phyloP scores from a whole-genome alignment of 2,113 vertebrate genomes.

The Hiodon tergisus region DNA sequence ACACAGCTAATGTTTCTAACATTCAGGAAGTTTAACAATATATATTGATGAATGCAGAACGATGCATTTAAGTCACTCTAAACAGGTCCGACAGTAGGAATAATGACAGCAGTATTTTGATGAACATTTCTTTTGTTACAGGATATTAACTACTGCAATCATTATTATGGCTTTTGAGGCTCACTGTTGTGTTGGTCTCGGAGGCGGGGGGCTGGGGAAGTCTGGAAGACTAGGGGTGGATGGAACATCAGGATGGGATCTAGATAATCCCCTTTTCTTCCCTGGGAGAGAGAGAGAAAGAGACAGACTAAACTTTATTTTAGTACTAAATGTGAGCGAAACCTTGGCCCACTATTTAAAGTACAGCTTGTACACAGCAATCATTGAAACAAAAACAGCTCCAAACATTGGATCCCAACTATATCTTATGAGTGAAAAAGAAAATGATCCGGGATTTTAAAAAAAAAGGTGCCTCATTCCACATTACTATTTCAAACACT shows the following conservation, averaged over 20 bases:
- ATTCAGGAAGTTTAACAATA: background rate
- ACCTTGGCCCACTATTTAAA: no score
- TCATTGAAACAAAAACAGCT: background rate
- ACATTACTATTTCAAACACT: background rate
- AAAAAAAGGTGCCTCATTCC: no score
- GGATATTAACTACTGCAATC: background rate
- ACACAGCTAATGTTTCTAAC: no score
- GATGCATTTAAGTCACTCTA: no score
- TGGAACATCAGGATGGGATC: background rate
- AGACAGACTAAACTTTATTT: no score
- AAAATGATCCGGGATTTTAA: no score
- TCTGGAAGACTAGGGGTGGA: conserved; percentile 24
- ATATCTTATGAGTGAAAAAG: no score
- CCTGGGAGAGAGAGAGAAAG: conserved; percentile 25
- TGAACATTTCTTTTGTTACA: background rate
- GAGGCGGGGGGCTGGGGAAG: conserved; percentile 21
- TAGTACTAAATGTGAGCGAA: no score
- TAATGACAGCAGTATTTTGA: background rate
- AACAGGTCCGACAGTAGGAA: no score
- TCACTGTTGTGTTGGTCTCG: conserved; percentile 31
- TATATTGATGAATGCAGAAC: no score
- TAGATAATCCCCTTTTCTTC: background rate
- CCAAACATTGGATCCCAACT: no score
- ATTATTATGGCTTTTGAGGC: background rate
- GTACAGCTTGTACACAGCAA: no score